These are phyloP conservation scores for Hemaris fuciformis DNA, from an alignment of 2,888 invertebrate genomes.

Conservation along the genomic window DNA sequence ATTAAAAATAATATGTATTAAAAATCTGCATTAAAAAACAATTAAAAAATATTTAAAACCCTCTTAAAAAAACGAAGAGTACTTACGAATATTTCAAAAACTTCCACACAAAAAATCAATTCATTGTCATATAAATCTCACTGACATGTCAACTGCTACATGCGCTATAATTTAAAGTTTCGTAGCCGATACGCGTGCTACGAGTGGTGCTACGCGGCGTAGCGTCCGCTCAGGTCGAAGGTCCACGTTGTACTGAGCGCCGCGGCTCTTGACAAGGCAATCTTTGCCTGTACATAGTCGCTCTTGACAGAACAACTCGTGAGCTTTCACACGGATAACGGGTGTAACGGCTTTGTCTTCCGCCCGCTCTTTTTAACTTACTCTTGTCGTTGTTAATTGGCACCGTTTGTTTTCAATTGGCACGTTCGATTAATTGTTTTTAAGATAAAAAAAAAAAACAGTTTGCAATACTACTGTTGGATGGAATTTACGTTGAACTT, in stretches of 20 bases:
- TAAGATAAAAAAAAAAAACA: not conserved
- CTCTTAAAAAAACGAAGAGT: not conserved
- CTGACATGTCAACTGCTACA: conserved; percentile 31
- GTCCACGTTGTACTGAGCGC: conserved; percentile 70
- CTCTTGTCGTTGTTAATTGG: conserved; percentile 48
- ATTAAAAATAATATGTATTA: too few species aligned
- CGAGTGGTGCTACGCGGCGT: conserved; percentile 48
- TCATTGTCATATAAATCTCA: conserved; percentile 8
- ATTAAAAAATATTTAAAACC: not conserved
- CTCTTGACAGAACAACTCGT: conserved; percentile 72
- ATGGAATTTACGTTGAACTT: too few species aligned
- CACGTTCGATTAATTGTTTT: conserved; percentile 21
- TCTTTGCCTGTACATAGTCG: conserved; percentile 68
- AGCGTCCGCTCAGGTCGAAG: conserved; percentile 66
- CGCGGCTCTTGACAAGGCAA: conserved; percentile 73
- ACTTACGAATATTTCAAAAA: conserved; percentile 6
- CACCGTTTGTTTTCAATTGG: conserved; percentile 26
- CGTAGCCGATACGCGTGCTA: conserved; percentile 40
- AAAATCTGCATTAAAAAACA: not conserved
- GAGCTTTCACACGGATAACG: conserved; percentile 70
- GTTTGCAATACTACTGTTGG: too few species aligned
- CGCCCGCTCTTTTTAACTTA: conserved; percentile 49
- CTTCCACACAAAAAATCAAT: conserved; percentile 16
- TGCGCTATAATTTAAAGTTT: conserved; percentile 32
- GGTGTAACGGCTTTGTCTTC: conserved; percentile 66